Base-by-base conservation (phyloP, 2,797 vertebrate species). In the Acrossocheilus wenchowensis region DNA sequence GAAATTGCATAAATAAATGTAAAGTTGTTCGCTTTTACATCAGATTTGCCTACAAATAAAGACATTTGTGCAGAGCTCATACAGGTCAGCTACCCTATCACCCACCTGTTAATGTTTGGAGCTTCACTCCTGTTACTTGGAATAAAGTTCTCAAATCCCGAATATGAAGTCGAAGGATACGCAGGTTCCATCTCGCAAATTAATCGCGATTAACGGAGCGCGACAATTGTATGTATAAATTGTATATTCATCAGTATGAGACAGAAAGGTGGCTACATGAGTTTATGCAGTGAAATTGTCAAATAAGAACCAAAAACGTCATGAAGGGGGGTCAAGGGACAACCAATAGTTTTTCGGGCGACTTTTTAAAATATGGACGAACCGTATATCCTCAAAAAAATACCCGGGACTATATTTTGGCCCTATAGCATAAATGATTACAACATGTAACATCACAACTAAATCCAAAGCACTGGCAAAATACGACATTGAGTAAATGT, bases 281-380 rank as follows among this genome's bases (percentile, higher is more conserved):
- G 79, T 88, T 83, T 83, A 73, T 77, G 72, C 50, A 54, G 43
- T 19, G 71, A 90, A 89, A 62, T 71, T 60, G 69, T 83, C 88
- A 90, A 91, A 90, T 89, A 84, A 85, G 82, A 80, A 64, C 2
- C 62, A 57, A 90, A 91, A 91, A 89, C 91, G 89, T 92, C 92
- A 91, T 78, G 81, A 91, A 89, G 86, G 68, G 52, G 48, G 68
- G 57, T 36, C 48, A 21, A 71, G 14, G 3, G 45, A 66, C 68
- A 43, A 87, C 90, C 91, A 91, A 91, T 90, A 68, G 71, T 45
- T 84, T 83, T 39, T 19, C 9, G 78, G 5, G 73, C 41, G 7
- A 45, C 21, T 71, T 82, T 66, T 85, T 78, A n/a, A 78, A 87
- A 26, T 71, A 50, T 43, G 48, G 66, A 85, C 23, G 4, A 2